A percentile compares a stretch with the other conserved stretches of the same genome.
Conservation (phyloP, 2,888 invertebrate genomes). For the Coleophora deauratella region DNA sequence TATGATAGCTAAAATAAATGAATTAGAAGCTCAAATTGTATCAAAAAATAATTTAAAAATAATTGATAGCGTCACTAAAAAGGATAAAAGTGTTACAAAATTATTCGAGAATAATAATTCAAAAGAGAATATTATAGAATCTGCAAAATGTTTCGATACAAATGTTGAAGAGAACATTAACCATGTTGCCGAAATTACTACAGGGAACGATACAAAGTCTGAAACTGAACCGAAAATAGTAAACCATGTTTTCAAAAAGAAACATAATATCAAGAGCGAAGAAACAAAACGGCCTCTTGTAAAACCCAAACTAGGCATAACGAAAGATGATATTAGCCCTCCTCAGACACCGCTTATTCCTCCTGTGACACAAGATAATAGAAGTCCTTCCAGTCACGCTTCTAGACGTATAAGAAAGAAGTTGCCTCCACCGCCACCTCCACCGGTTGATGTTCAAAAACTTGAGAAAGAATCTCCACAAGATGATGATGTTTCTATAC, state of each 20-base stretch:
- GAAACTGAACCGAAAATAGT: slow-evolving; percentile 7
- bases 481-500: slow-evolving; percentile 52
- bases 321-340: slow-evolving; percentile 24
- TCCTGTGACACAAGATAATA: slow-evolving; percentile 20
- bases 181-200: background rate
- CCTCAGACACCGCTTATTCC: background rate
- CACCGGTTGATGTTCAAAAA: slow-evolving; percentile 25
- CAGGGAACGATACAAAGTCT: background rate
- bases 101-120: no score
- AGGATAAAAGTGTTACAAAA: background rate
- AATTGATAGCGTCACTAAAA: background rate
- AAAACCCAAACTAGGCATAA: slow-evolving; percentile 16
- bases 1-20: no score
- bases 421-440: slow-evolving; percentile 62
- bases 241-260: slow-evolving; percentile 12
- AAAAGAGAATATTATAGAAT: no score
- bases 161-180: background rate
- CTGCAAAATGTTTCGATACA: background rate
- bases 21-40: no score
- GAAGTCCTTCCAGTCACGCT: slow-evolving; percentile 42
- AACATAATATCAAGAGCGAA: slow-evolving; percentile 14
- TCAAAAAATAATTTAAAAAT: background rate
- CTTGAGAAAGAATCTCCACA: slow-evolving; percentile 6
- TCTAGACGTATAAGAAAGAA: slow-evolving; percentile 55
- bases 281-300: slow-evolving; percentile 1